Base-by-base conservation (phyloP, 1,140 invertebrate species). In the Diabrotica undecimpunctata region DNA sequence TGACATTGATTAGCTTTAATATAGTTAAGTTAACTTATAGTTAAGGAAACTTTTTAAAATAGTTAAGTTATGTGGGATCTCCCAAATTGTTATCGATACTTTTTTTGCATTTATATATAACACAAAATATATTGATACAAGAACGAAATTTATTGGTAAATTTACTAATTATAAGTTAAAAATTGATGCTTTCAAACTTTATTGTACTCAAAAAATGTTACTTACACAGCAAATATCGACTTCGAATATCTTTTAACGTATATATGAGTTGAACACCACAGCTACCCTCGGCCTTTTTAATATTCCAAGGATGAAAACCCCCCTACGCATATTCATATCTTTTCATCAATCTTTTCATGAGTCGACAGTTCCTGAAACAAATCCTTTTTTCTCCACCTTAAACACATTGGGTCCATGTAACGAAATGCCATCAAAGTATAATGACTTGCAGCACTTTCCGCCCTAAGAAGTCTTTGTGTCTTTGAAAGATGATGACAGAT, bases 301-400 rank as follows among this genome's bases (percentile, higher is more conserved):
- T 14, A 57, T 57, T 57, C n/a, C 55, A 57, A 57, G 37, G 0
- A 57, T 57, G 8, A 10, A 46, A 46, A 46, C 6, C 36, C 55
- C 37, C 35, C 37, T 37, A 38, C 55, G 55, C 36, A 57, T 57
- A 57, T 37, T 57, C 55, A 57, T 57, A 57, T 57, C 36, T 37
- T n/a, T 46, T 46, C 41, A 46, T 38, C 5, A 46, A 46, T 46
- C 41, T 46, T 54, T 54, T 54, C 36, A 57, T 57, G 55, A 57
- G 25, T 57, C 36, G 37, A 57, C 55, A 57, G 37, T n/a, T 57
- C 55, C 12, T 57, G 55, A 57, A 57, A 57, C 55, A 57, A 57
- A 57, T 57, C 55, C 12, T 12, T 46, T 13, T 54, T 13, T 13
- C 53, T 54, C 12, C 37, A 37, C 55, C 55, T 57, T 57, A 12